Evolutionary conservation across 2,797 vertebrate species (phyloP).

Genomic region (Graptemys geographica): DNA sequence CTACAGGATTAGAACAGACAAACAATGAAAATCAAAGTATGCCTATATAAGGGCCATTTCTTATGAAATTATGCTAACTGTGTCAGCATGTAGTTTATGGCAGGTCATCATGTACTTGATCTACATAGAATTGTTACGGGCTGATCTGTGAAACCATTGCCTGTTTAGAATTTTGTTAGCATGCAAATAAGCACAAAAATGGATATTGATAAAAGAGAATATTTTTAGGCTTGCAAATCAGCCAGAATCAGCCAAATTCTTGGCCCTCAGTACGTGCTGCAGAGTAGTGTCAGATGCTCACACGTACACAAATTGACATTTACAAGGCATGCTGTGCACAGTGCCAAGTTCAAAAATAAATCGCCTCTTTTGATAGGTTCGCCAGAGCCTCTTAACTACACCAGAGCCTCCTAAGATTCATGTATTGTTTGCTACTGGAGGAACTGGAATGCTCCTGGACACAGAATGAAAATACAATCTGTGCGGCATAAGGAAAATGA

Average conservation of each 20-base stretch:
- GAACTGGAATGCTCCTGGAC: slow-evolving; percentile 47
- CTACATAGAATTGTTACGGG: slow-evolving; percentile 34
- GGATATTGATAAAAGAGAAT: slow-evolving; percentile 76
- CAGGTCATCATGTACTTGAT: slow-evolving; percentile 56
- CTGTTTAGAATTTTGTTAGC: slow-evolving; percentile 61
- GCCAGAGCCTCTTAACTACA: slow-evolving; percentile 57
- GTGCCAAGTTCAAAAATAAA: slow-evolving; percentile 71
- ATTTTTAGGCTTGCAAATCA: slow-evolving; percentile 76
- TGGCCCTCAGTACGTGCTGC: slow-evolving; percentile 68
- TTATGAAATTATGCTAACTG: slow-evolving; percentile 51
- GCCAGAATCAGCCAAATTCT: slow-evolving; percentile 68
- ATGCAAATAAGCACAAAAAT: slow-evolving; percentile 61
- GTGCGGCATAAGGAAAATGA: background rate
- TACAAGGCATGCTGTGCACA: slow-evolving; percentile 60
- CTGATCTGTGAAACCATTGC: background rate
- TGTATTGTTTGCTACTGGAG: slow-evolving; percentile 70
- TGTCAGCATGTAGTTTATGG: slow-evolving; percentile 49
- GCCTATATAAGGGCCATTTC: slow-evolving; percentile 63
- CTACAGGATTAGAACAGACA: slow-evolving; percentile 47
- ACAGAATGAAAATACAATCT: slow-evolving; percentile 49
- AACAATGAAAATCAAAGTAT: slow-evolving; percentile 59
- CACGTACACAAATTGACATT: slow-evolving; percentile 73
- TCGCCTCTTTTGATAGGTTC: slow-evolving; percentile 52
- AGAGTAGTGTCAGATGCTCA: slow-evolving; percentile 73
- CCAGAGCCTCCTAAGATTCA: slow-evolving; percentile 59